Conservation (phyloP, 2,888 invertebrate species). For the Cryptophagus acutangulus region DNA sequence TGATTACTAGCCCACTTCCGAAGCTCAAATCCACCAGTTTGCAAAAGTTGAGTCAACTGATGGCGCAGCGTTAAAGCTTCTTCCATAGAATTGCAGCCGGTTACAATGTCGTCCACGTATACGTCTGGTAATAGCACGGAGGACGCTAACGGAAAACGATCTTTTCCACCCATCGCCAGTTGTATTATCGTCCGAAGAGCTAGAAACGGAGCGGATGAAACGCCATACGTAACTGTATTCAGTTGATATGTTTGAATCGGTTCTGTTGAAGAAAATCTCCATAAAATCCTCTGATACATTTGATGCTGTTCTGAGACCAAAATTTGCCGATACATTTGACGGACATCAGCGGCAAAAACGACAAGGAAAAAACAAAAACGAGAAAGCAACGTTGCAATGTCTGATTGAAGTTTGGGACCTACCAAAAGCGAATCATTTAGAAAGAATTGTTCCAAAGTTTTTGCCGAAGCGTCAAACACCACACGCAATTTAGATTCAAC, state of each 20-base stretch:
- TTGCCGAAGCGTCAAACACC: conserved; percentile 11
- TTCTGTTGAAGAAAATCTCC: conserved; percentile 10
- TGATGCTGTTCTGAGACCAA: conserved; percentile 4
- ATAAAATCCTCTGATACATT: conserved; percentile 13
- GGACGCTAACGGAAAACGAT: conserved; percentile 1
- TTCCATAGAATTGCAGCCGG: neutral
- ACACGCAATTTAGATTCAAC: conserved; percentile 14
- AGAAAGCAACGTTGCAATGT: conserved; percentile 8
- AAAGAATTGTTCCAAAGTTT: conserved; percentile 3
- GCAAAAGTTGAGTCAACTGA: conserved; percentile 7
- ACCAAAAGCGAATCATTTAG: conserved; percentile 3
- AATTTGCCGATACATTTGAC: conserved; percentile 17
- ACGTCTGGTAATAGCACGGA: conserved; percentile 4
- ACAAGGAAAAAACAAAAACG: conserved; percentile 9
- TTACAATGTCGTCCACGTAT: conserved; percentile 12
- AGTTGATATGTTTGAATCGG: conserved; percentile 12
- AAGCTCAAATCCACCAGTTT: conserved; percentile 11
- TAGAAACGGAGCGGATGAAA: conserved; percentile 8
- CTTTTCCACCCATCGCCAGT: conserved; percentile 2
- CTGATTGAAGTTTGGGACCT: conserved; percentile 13
- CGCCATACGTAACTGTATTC: conserved; percentile 12
- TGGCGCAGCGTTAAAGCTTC: conserved; percentile 8
- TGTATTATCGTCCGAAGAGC: conserved; percentile 10
- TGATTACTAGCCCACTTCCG: conserved; percentile 17
- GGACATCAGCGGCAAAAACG: conserved; percentile 15